Conservation (phyloP, 2,888 invertebrate genomes). For the Eucriotettix oculatus region DNA sequence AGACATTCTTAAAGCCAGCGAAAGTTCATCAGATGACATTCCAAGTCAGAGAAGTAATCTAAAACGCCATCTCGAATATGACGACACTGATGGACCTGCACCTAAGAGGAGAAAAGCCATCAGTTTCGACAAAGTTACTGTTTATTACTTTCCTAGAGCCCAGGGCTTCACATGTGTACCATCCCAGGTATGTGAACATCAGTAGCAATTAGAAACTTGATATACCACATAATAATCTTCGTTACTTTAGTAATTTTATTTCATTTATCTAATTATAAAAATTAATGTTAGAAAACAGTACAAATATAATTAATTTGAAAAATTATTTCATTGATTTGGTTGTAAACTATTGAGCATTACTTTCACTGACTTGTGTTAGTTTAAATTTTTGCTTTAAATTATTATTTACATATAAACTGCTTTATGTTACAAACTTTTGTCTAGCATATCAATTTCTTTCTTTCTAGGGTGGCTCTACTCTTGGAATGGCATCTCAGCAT, state of each 20-base stretch:
- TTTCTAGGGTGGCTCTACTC: constrained; percentile 64
- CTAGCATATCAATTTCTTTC: background rate
- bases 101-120: constrained; percentile 58
- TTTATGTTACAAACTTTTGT: background rate
- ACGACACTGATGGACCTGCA: constrained; percentile 19
- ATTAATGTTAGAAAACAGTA: too few species aligned
- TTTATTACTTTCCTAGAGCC: constrained; percentile 85
- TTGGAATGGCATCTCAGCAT: constrained; percentile 67
- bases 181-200: constrained; percentile 30
- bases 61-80: constrained; percentile 34
- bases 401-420: too few species aligned
- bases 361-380: too few species aligned
- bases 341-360: too few species aligned
- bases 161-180: constrained; percentile 87
- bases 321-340: too few species aligned
- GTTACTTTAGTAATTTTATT: too few species aligned
- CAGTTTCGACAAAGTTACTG: constrained; percentile 80
- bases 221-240: too few species aligned
- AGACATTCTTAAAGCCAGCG: background rate
- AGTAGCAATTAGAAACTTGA: too few species aligned
- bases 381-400: too few species aligned
- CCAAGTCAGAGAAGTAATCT: constrained; percentile 42
- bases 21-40: constrained; percentile 10
- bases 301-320: too few species aligned
- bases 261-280: too few species aligned